Conservation (phyloP, 2,797 vertebrate genomes). For the Martes flavigula region DNA sequence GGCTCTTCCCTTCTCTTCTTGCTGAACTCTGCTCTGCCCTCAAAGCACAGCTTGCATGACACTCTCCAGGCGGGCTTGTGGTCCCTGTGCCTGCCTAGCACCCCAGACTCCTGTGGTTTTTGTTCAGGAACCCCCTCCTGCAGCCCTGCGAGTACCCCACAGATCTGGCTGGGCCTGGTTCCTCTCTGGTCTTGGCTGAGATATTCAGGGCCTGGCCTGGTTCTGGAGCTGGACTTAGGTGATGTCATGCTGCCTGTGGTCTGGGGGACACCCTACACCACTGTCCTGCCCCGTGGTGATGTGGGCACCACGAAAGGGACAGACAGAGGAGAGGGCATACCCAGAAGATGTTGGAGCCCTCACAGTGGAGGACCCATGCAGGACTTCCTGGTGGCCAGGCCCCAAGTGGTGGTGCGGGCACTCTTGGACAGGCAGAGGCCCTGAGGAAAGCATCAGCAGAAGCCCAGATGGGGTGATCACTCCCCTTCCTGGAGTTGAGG, state of each 20-base stretch:
- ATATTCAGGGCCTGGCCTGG: accelerated
- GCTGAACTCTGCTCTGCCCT: not conserved
- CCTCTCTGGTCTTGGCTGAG: accelerated
- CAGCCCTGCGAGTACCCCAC: accelerated
- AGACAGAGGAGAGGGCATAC: accelerated
- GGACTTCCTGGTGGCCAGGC: not conserved
- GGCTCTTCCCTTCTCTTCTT: not conserved
- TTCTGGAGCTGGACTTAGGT: not conserved
- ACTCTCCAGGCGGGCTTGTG: accelerated
- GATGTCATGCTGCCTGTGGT: not conserved
- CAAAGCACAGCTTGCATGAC: not conserved
- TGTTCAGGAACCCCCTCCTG: no score
- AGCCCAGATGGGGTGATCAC: not conserved
- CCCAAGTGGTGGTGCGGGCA: accelerated
- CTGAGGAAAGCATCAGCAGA: accelerated
- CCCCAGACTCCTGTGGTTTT: not conserved
- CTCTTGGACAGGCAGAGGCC: not conserved
- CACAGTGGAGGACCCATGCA: not conserved
- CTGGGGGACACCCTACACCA: accelerated
- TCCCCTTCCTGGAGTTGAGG: no score
- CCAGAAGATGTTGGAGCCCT: not conserved
- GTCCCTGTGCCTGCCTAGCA: not conserved
- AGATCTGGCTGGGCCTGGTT: not conserved
- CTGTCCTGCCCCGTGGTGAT: accelerated
- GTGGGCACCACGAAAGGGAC: not conserved